Evolutionary conservation across 2,888 invertebrate species (phyloP).

Genomic region (Nudaria mundana): DNA sequence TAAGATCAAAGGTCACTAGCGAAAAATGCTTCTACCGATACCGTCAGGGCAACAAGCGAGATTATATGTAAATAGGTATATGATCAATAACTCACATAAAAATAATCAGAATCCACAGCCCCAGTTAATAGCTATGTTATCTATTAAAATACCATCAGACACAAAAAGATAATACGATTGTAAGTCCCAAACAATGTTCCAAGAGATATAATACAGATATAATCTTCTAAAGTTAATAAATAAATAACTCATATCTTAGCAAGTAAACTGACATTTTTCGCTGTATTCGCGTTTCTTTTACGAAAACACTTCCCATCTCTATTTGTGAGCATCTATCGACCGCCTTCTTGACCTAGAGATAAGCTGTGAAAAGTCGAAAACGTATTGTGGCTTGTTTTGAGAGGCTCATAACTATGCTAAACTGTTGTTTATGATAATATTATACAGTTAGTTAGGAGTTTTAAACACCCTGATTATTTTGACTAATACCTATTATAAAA

Average conservation of each 20-base stretch:
- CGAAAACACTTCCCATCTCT: slow-evolving; percentile 21
- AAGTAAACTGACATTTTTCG: slow-evolving; percentile 12
- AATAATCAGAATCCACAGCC: no score
- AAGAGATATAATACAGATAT: slow-evolving; percentile 2
- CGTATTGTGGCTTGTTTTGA: slow-evolving; percentile 25
- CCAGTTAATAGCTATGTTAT: no score
- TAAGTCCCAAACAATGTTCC: slow-evolving; percentile 1
- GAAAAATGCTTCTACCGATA: no score
- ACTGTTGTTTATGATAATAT: slow-evolving; percentile 36
- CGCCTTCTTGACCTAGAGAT: slow-evolving; percentile 33
- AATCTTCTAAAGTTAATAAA: slow-evolving; percentile 11
- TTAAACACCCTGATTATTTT: slow-evolving; percentile 9
- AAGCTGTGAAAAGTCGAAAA: slow-evolving; percentile 39
- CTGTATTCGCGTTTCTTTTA: slow-evolving; percentile 11
- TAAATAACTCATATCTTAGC: slow-evolving; percentile 13
- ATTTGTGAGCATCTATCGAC: slow-evolving; percentile 25
- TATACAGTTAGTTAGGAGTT: slow-evolving; percentile 17
- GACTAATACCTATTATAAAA: slow-evolving; percentile 17
- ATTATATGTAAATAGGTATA: no score
- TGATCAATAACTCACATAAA: no score
- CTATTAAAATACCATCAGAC: no score
- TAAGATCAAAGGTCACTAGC: no score
- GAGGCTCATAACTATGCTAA: slow-evolving; percentile 30
- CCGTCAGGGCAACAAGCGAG: no score
- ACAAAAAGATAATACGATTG: not conserved